Evolutionary conservation across 2,113 vertebrate genomes (phyloP).

Genomic region (Melanocharis versteri): DNA sequence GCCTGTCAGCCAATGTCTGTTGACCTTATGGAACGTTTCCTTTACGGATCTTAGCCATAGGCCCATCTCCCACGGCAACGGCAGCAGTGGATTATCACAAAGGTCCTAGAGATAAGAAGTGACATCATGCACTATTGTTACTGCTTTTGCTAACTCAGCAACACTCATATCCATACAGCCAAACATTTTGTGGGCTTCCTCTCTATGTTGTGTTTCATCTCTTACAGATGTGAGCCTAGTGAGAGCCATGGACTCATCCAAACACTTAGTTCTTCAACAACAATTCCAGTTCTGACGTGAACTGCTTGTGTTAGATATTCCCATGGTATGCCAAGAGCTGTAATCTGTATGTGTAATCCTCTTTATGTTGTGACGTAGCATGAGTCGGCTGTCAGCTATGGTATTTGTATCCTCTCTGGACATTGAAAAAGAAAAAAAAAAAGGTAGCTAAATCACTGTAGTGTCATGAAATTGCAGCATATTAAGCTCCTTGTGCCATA

Average conservation of each 20-base stretch:
- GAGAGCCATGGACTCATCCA: background rate
- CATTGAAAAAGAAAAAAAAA: background rate
- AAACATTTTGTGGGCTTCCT: background rate
- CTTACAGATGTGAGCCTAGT: background rate
- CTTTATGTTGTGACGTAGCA: background rate
- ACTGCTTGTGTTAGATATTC: background rate
- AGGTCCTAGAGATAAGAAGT: background rate
- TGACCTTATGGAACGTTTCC: background rate
- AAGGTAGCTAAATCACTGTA: background rate
- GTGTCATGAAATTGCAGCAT: background rate
- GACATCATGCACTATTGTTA: background rate
- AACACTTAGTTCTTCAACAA: background rate
- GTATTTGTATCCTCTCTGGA: background rate
- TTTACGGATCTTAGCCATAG: background rate
- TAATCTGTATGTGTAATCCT: background rate
- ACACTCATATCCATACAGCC: background rate
- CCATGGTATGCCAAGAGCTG: background rate
- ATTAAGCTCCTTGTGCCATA: background rate
- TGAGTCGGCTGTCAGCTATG: accelerated
- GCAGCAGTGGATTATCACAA: background rate
- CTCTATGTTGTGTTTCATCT: background rate
- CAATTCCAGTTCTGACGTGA: background rate
- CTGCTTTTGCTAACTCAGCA: background rate
- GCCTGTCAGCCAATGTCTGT: background rate
- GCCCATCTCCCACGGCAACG: background rate